A percentile compares a stretch with the other conserved stretches of the same genome.
These are phyloP conservation scores for Malurus melanocephalus DNA, from an alignment of 2,113 vertebrate species.

Conservation along the genomic window DNA sequence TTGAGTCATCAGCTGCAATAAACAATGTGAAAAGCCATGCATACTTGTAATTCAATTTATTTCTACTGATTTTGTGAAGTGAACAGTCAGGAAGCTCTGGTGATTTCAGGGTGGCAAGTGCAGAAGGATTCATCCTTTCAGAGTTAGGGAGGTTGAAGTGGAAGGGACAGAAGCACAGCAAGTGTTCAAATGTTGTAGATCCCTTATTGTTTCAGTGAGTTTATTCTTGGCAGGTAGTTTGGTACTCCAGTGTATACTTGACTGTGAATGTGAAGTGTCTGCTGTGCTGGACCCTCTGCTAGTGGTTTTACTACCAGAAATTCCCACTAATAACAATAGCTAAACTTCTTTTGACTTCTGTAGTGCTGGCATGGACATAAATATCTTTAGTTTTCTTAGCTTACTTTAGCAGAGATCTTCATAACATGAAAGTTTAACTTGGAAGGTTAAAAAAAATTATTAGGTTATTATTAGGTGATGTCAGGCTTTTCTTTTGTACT, in stretches of 20 bases:
- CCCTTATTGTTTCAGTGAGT: background rate
- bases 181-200: background rate
- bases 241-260: background rate
- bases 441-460: too few relatives aligned
- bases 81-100: background rate
- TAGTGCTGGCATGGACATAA: background rate
- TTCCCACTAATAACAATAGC: background rate
- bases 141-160: background rate
- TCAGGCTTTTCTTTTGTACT: background rate
- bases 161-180: background rate
- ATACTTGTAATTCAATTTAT: background rate
- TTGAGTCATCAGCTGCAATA: background rate
- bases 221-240: background rate
- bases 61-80: background rate
- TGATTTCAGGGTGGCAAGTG: background rate
- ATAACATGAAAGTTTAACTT: background rate
- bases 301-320: background rate
- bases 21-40: background rate
- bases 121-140: background rate
- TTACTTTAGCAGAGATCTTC: background rate
- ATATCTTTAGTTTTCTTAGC: background rate
- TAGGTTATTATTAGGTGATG: background rate
- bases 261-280: background rate
- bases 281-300: background rate
- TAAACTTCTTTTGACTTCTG: background rate